Evolutionary conservation across 1,140 invertebrate genomes (phyloP).

Genomic region (Tribolium madens): DNA sequence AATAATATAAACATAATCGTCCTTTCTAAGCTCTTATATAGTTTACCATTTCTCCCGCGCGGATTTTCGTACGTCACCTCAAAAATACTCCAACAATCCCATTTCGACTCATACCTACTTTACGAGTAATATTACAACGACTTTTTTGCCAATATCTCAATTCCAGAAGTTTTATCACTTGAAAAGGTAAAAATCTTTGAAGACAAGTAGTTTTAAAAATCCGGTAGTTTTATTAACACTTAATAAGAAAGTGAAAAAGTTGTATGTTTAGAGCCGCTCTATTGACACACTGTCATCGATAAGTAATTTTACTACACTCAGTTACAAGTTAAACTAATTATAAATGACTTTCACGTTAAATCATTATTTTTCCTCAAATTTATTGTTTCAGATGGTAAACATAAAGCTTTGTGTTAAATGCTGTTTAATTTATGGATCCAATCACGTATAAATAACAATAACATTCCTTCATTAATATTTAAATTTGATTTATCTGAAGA

Average conservation of each 20-base stretch:
- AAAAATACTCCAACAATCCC: slow-evolving; percentile 11
- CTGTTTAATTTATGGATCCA: background rate
- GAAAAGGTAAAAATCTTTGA: background rate
- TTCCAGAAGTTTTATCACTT: too few relatives aligned
- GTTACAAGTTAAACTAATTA: background rate
- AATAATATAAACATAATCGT: slow-evolving; percentile 34
- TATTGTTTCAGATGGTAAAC: too few relatives aligned
- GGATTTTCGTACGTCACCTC: slow-evolving; percentile 36
- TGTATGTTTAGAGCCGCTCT: slow-evolving; percentile 2
- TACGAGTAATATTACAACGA: background rate
- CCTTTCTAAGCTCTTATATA: slow-evolving; percentile 47
- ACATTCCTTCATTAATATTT: slow-evolving; percentile 10
- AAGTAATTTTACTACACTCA: background rate
- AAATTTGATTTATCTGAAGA: background rate
- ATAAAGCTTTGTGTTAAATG: too few relatives aligned
- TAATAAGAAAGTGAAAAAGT: slow-evolving; percentile 26
- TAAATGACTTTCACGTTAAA: background rate
- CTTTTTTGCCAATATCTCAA: background rate
- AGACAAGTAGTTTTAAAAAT: background rate
- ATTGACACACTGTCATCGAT: slow-evolving; percentile 29
- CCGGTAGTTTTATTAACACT: slow-evolving; percentile 11
- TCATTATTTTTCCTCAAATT: background rate
- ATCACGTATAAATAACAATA: background rate
- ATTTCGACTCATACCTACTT: slow-evolving; percentile 5
- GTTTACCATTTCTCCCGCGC: slow-evolving; percentile 50